phyloP scores from a whole-genome alignment of 2,888 invertebrate genomes.

The Lutraria lutraria region DNA sequence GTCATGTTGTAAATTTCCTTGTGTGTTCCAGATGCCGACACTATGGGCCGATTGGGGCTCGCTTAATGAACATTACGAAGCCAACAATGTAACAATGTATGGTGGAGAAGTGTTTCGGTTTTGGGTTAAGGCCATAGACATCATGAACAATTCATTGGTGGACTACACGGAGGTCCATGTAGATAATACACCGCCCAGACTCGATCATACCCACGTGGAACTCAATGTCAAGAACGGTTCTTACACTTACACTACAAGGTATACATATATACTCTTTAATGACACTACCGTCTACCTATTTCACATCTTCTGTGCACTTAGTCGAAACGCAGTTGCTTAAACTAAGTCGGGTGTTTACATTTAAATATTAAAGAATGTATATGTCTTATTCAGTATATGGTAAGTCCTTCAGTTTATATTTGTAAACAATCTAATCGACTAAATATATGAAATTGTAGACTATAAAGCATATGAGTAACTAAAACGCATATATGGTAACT shows the following conservation, averaged over 20 bases:
- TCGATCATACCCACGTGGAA: background rate
- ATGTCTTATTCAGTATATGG: too few species aligned
- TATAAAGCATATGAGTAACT: too few species aligned
- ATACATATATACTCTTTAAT: background rate
- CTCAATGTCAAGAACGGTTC: slow-evolving; percentile 31
- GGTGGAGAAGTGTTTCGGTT: slow-evolving; percentile 45
- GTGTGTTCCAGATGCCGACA: slow-evolving; percentile 24
- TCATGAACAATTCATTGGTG: slow-evolving; percentile 49
- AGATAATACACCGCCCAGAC: slow-evolving; percentile 48
- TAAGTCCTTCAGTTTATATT: too few species aligned
- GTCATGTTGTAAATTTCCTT: too few species aligned
- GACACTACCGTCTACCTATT: too few species aligned
- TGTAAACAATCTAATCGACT: too few species aligned
- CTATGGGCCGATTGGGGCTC: slow-evolving; percentile 15
- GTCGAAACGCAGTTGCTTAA: too few species aligned
- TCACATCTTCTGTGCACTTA: too few species aligned
- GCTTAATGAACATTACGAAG: slow-evolving; percentile 30
- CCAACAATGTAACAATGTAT: background rate
- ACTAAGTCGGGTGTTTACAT: too few species aligned
- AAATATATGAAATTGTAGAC: too few species aligned
- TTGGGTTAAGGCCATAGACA: slow-evolving; percentile 54
- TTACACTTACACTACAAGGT: slow-evolving; percentile 47
- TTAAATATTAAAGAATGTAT: too few species aligned
- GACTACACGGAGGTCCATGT: slow-evolving; percentile 55
- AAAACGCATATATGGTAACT: too few species aligned